A percentile compares a stretch with the other conserved stretches of the same genome.
These are phyloP conservation scores for Dasyornis broadbenti DNA, from an alignment of 2,113 vertebrate genomes.

Conservation along the genomic window DNA sequence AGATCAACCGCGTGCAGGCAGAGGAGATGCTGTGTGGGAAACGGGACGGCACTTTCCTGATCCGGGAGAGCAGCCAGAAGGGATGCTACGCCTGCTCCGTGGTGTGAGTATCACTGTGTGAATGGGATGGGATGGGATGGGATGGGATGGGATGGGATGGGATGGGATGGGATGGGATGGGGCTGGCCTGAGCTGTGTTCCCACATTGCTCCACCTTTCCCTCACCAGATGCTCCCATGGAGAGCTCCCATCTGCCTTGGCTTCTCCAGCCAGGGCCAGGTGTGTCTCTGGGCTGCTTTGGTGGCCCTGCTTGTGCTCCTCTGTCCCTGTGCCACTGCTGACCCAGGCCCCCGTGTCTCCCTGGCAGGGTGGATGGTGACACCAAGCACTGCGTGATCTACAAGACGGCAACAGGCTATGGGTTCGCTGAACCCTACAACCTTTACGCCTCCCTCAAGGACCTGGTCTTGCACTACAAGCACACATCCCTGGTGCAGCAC, in stretches of 20 bases:
- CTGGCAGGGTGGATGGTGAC: constrained; percentile 84
- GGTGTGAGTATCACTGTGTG: constrained; percentile 69
- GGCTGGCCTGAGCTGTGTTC: background rate
- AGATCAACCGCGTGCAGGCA: constrained; percentile 78
- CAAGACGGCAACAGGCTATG: constrained; percentile 85
- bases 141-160: background rate
- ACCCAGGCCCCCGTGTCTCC: background rate
- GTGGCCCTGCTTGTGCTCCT: background rate
- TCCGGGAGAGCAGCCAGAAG: constrained; percentile 81
- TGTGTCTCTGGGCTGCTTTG: background rate
- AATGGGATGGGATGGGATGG: background rate
- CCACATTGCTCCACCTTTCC: fast-evolving
- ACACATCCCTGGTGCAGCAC: constrained; percentile 91
- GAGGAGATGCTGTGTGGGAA: constrained; percentile 79
- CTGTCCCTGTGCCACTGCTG: background rate
- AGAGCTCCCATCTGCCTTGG: background rate
- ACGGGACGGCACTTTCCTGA: constrained; percentile 79
- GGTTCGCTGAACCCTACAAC: constrained; percentile 92
- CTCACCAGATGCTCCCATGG: background rate
- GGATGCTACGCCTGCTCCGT: constrained; percentile 82
- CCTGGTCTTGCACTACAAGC: constrained; percentile 91
- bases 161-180: background rate
- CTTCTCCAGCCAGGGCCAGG: background rate
- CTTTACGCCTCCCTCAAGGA: constrained; percentile 89
- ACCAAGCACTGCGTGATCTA: constrained; percentile 91